Evolutionary conservation across 2,888 invertebrate species (phyloP), one percentile per base, ranked within the genome.

Genomic region (Eristalinus sepulchralis): DNA sequence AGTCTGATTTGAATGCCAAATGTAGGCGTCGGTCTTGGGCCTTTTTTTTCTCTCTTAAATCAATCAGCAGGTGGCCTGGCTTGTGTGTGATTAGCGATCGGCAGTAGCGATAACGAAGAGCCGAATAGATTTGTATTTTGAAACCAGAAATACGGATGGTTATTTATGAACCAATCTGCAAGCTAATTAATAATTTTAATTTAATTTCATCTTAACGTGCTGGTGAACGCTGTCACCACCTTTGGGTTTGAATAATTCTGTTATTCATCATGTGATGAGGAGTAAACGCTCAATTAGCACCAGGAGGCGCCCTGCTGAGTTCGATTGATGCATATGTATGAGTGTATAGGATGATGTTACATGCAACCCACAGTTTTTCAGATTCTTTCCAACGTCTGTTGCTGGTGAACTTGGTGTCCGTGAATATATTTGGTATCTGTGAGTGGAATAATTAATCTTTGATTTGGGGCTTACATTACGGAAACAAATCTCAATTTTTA

Each of bases 281-380:
- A 57, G 57, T 66, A 75, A 64, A 59, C 55, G 17, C 64, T 75
- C 57, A 75, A 75, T 75, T 75, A 27, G 75, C 27, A 57, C 11
- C 13, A 64, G 11, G 55, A 34, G 64, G 59, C 31, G 34, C 27
- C 64, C 73, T 36, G 73, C 57, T 36, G 11, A 10, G 11, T 20
- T 34, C n/a, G 57, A 27, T 36, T 22, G 63, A n/a, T 27, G 22
- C 55, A 64, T 62, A 1, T 27, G 27, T 27, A 27, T 27, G 22
- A 11, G 47, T 47, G 17, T 39, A 36, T 62, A 8, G 47, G 13
- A 33, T 31, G 22, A 47, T 62, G 11, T 39, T 72, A 10, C 47
- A n/a, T 11, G 20, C n/a, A 53, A 27, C 27, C 31, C 33, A 64
- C 64, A 24, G 8, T 24, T 36, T 22, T 36, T 59, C 24, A 27